Percentiles rank a stretch among this genome's conserved stretches.
Conservation (phyloP, 2,888 invertebrate species). For the Blomia tropicalis region DNA sequence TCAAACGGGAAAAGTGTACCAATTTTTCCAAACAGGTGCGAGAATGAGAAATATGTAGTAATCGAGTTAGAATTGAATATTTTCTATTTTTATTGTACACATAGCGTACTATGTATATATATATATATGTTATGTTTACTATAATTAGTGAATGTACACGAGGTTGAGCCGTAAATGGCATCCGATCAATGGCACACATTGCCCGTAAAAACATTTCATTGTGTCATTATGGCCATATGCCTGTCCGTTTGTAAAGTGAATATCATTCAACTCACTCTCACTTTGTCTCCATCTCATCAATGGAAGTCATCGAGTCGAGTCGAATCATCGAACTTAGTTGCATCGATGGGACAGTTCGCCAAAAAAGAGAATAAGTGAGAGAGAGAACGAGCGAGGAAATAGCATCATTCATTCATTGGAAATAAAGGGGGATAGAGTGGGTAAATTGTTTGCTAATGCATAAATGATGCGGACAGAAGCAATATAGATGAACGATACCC, state of each 20-base stretch:
- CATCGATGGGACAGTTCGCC: too few relatives aligned
- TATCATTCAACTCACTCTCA: conserved; percentile 10
- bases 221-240: conserved; percentile 9
- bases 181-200: neutral
- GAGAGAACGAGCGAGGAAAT: too few relatives aligned
- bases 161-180: neutral
- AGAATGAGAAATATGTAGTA: too few relatives aligned
- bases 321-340: too few relatives aligned
- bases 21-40: too few relatives aligned
- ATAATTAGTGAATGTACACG: neutral
- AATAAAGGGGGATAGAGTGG: neutral
- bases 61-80: too few relatives aligned
- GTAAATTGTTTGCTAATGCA: conserved; percentile 15
- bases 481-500: neutral
- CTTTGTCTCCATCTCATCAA: neutral
- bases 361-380: too few relatives aligned
- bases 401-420: neutral
- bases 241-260: neutral
- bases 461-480: conserved; percentile 11
- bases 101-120: neutral
- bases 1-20: too few relatives aligned
- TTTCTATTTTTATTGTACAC: too few relatives aligned
- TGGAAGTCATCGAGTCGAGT: conserved; percentile 4
- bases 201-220: neutral
- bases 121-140: neutral